A percentile compares a stretch with the other conserved stretches of the same genome.
Evolutionary conservation across 2,113 vertebrate species (phyloP).

Genomic region (Eudyptes chrysolophus): DNA sequence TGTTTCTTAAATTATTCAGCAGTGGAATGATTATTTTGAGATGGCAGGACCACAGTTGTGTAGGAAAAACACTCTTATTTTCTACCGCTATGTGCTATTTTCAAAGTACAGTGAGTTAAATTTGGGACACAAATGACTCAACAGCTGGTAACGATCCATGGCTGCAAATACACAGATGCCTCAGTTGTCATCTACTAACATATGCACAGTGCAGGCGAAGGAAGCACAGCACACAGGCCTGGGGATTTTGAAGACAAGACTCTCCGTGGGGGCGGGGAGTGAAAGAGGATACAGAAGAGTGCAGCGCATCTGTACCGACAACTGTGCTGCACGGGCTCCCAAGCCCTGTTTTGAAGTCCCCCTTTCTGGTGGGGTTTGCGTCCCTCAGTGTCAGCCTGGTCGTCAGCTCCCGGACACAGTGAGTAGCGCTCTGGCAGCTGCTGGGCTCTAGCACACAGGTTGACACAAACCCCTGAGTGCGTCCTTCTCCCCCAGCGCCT

Average conservation of each 20-base stretch:
- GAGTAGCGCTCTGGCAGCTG: not conserved
- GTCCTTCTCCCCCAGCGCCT: not conserved
- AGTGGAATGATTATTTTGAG: slow-evolving; percentile 20
- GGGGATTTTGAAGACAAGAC: not conserved
- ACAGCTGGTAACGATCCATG: slow-evolving; percentile 38
- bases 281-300: not conserved
- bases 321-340: not conserved
- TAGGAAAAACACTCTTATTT: slow-evolving; percentile 44
- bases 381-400: not conserved
- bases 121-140: slow-evolving; percentile 53
- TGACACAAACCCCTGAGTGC: not conserved
- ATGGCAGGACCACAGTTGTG: not conserved
- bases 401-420: not conserved
- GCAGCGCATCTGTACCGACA: accelerated
- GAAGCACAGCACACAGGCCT: not conserved
- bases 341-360: not conserved
- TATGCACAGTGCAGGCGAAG: not conserved
- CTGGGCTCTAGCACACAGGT: not conserved
- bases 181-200: slow-evolving; percentile 23
- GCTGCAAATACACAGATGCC: slow-evolving; percentile 29
- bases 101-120: slow-evolving; percentile 54
- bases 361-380: not conserved
- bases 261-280: not conserved
- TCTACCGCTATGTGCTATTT: not conserved
- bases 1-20: slow-evolving; percentile 57